These are phyloP conservation scores for Popillia japonica DNA, from an alignment of 1,140 invertebrate genomes.

Conservation along the genomic window DNA sequence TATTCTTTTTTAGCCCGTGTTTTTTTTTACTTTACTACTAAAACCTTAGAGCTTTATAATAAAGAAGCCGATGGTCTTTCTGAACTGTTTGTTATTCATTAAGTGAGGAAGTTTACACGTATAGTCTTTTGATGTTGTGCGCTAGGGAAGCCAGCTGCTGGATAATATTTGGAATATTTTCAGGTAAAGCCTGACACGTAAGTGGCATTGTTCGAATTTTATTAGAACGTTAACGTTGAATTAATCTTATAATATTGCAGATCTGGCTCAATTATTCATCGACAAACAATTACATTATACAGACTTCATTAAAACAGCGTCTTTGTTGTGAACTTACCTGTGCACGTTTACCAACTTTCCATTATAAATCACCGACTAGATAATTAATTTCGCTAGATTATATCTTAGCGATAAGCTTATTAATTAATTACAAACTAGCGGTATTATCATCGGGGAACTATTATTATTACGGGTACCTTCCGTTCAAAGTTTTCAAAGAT, in stretches of 20 bases:
- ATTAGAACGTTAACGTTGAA: too few species aligned
- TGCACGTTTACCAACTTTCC: background rate
- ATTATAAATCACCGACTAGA: background rate
- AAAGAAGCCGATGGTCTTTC: background rate
- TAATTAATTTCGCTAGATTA: slow-evolving; percentile 1
- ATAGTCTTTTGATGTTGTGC: slow-evolving; percentile 15
- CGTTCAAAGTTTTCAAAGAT: background rate
- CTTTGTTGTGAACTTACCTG: background rate
- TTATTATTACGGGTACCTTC: background rate
- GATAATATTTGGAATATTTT: background rate
- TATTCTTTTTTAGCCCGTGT: background rate
- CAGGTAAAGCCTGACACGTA: background rate
- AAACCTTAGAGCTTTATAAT: background rate
- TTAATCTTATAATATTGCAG: too few species aligned
- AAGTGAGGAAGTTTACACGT: slow-evolving; percentile 14
- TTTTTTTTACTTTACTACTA: background rate
- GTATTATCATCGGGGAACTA: background rate
- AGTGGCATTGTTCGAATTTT: background rate
- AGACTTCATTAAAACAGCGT: slow-evolving; percentile 1
- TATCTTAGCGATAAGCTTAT: background rate
- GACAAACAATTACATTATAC: slow-evolving; percentile 1
- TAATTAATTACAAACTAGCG: slow-evolving; percentile 1
- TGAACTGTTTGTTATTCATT: slow-evolving; percentile 15
- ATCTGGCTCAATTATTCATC: background rate
- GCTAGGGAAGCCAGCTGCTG: background rate